A percentile compares a stretch with the other conserved stretches of the same genome.
Conservation (phyloP, 2,113 vertebrate genomes). For the Mohoua ochrocephala region DNA sequence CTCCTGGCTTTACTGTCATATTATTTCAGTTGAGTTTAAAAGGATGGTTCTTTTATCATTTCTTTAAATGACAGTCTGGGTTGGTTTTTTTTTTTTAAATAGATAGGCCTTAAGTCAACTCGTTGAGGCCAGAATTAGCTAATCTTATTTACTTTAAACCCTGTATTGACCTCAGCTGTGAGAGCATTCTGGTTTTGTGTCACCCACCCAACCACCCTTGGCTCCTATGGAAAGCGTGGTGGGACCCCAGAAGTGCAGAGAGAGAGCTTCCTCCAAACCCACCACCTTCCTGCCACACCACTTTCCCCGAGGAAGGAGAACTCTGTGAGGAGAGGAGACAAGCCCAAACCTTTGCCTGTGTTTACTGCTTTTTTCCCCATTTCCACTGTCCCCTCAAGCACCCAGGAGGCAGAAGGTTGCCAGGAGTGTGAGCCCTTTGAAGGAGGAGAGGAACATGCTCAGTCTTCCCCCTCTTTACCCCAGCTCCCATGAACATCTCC, state of each 20-base stretch:
- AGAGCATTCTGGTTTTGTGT: neutral
- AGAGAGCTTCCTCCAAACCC: neutral
- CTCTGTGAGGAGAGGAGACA: neutral
- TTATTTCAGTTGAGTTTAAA: slow-evolving; percentile 67
- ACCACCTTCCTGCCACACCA: neutral
- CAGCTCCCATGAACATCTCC: fast-evolving
- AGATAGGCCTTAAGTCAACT: neutral
- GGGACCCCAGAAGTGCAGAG: fast-evolving
- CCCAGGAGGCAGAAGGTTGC: neutral
- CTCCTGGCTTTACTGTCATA: slow-evolving; percentile 51
- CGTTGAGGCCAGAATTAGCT: neutral
- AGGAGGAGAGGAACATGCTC: fast-evolving
- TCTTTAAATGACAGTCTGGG: slow-evolving; percentile 53
- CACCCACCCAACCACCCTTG: fast-evolving
- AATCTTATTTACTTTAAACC: neutral
- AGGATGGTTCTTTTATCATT: slow-evolving; percentile 48
- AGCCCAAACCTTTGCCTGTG: neutral
- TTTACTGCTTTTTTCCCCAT: neutral
- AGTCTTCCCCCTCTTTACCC: neutral
- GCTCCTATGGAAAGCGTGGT: fast-evolving
- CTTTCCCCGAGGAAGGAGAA: neutral
- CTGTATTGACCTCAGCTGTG: neutral
- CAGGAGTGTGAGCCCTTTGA: neutral
- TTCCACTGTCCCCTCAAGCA: neutral
- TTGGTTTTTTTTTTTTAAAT: neutral